Conservation (phyloP, 2,113 vertebrate genomes). For the Oreocharis arfaki region DNA sequence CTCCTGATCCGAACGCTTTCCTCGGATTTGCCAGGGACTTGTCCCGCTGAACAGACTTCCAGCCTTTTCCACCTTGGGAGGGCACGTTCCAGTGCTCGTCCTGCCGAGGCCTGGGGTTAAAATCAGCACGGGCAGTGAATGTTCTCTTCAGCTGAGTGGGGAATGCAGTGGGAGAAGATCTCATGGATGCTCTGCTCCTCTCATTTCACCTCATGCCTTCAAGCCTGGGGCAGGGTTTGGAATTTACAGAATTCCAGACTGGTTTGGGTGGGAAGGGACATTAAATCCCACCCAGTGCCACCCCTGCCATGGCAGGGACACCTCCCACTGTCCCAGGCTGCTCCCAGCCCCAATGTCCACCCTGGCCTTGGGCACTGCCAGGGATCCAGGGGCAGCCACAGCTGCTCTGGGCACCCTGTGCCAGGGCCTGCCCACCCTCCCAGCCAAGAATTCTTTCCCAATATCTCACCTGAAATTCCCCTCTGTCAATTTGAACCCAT, state of each 20-base stretch:
- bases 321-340: neutral
- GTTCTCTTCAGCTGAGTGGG: neutral
- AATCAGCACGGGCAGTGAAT: rapidly evolving
- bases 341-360: neutral
- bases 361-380: neutral
- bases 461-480: neutral
- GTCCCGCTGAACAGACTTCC: neutral
- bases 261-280: neutral
- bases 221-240: neutral
- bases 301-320: neutral
- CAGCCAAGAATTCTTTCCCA: neutral
- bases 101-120: rapidly evolving
- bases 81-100: rapidly evolving
- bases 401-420: neutral
- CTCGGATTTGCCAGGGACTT: rapidly evolving
- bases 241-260: neutral
- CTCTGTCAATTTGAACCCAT: neutral
- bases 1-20: rapidly evolving
- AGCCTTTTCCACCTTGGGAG: neutral
- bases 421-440: neutral
- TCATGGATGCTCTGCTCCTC: neutral
- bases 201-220: rapidly evolving
- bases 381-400: neutral
- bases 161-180: neutral
- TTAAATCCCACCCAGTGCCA: rapidly evolving